These are phyloP conservation scores for Drosophila pullipes DNA, from an alignment of 2,888 invertebrate genomes.

Conservation along the genomic window DNA sequence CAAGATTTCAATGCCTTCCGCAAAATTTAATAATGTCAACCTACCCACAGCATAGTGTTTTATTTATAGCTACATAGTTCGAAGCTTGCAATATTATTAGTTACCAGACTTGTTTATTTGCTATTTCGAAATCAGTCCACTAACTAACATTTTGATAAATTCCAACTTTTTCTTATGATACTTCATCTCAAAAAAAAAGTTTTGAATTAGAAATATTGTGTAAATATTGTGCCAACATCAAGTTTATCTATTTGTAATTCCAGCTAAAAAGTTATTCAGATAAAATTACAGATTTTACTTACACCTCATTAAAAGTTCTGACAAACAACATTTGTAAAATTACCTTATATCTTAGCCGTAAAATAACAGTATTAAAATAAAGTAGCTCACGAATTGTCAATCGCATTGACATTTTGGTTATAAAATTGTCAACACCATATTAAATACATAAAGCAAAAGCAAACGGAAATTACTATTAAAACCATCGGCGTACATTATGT, in stretches of 20 bases:
- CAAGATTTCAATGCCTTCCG: conserved; percentile 36
- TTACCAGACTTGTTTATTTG: not conserved
- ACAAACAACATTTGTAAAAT: not conserved
- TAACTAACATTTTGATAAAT: not conserved
- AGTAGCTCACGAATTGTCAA: not conserved
- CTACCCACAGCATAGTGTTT: conserved; percentile 28
- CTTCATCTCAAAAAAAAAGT: not conserved
- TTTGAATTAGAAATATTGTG: not conserved
- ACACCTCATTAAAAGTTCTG: conserved; percentile 7
- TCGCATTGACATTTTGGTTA: conserved; percentile 15
- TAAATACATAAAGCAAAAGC: conserved; percentile 28
- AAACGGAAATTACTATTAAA: conserved; percentile 31
- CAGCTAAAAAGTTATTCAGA: not conserved
- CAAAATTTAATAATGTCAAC: conserved; percentile 74
- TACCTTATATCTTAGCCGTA: not conserved
- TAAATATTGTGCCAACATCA: not conserved
- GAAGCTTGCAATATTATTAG: conserved; percentile 4
- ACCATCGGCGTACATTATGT: conserved; percentile 10
- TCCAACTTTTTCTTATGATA: not conserved
- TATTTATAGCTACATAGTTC: conserved; percentile 34
- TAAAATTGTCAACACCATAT: conserved; percentile 44
- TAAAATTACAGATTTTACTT: conserved; percentile 1
- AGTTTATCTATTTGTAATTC: not conserved
- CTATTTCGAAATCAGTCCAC: not conserved
- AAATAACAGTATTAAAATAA: conserved; percentile 4